Conservation (phyloP, 2,113 vertebrate species). For the Sclerurus mexicanus region DNA sequence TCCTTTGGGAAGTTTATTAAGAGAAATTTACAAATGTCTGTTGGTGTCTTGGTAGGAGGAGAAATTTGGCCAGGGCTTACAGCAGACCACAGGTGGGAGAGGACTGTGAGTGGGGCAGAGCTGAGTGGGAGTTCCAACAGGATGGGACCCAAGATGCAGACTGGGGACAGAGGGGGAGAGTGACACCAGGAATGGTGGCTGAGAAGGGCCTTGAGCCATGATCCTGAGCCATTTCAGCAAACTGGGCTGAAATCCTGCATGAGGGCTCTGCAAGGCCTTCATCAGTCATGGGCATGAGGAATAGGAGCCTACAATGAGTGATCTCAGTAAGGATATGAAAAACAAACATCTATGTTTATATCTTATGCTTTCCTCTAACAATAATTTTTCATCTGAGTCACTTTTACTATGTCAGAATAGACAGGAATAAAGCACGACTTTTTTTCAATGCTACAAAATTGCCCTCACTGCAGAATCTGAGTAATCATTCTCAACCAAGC, state of each 20-base stretch:
- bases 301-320: neutral
- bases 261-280: neutral
- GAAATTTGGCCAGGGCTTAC: neutral
- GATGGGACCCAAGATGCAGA: neutral
- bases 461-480: neutral
- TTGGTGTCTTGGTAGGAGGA: neutral
- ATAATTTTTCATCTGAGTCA: neutral
- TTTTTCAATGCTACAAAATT: neutral
- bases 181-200: neutral
- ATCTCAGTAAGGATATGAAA: neutral
- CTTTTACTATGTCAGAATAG: neutral
- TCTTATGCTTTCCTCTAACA: neutral
- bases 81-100: neutral
- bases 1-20: neutral
- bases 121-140: neutral
- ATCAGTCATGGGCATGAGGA: neutral
- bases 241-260: neutral
- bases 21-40: neutral
- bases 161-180: neutral
- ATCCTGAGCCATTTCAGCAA: neutral
- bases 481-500: neutral
- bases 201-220: neutral
- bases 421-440: neutral
- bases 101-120: neutral
- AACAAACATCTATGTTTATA: neutral